Percentiles rank a stretch among this genome's conserved stretches.
Evolutionary conservation across 2,797 vertebrate genomes (phyloP).

Genomic region (Orientallactaga sibirica): DNA sequence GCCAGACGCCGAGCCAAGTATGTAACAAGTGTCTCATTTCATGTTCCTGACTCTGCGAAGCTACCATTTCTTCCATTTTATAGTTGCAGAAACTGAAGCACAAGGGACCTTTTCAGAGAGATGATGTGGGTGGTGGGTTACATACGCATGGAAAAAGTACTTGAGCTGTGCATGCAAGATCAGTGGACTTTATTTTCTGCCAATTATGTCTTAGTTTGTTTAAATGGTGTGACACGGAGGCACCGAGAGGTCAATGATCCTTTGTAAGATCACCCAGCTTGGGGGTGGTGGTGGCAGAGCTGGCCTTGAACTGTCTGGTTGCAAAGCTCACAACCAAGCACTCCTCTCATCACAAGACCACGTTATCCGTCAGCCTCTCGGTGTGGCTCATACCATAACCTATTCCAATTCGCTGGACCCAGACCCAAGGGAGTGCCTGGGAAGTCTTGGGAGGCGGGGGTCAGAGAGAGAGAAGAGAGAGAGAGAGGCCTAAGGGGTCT

Average conservation of each 20-base stretch:
- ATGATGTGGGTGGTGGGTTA: not conserved
- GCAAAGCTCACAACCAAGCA: not conserved
- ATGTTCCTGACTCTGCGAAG: not conserved
- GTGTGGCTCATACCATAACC: not conserved
- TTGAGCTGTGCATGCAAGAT: not conserved
- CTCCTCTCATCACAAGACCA: not conserved
- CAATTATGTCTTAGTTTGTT: not conserved
- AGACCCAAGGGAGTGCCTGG: not conserved
- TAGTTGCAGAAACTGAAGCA: conserved; percentile 18
- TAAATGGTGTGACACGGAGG: not conserved
- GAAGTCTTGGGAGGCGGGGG: not conserved
- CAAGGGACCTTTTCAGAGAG: not conserved
- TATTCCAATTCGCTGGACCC: not conserved
- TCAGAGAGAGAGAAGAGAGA: not conserved
- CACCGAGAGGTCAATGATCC: not conserved
- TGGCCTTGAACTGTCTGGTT: not conserved
- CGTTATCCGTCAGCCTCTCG: not conserved
- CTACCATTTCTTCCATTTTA: not conserved
- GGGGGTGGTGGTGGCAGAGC: not conserved
- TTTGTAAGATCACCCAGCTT: not conserved
- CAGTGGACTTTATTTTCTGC: not conserved
- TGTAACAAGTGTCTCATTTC: not conserved
- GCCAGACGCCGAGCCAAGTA: not conserved
- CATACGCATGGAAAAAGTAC: not conserved
- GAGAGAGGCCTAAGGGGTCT: not conserved